A percentile compares a stretch with the other conserved stretches of the same genome.
Evolutionary conservation across 1,140 invertebrate genomes (phyloP).

Genomic region (Cheumatopsyche charites): DNA sequence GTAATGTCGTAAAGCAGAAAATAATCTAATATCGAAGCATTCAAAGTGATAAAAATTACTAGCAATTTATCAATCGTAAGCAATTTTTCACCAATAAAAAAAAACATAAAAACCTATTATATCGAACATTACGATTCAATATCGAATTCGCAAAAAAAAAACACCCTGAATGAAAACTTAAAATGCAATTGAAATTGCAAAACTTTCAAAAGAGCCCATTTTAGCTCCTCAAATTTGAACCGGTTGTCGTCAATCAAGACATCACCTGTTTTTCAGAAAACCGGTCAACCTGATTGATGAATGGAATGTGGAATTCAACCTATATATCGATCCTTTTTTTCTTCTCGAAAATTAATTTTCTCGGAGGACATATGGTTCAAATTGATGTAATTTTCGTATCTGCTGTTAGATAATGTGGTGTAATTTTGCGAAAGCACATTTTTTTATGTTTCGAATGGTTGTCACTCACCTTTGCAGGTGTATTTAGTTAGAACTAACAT

Average conservation of each 20-base stretch:
- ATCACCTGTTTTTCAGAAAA: slow-evolving; percentile 19
- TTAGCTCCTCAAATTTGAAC: slow-evolving; percentile 4
- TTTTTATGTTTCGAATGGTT: slow-evolving; percentile 7
- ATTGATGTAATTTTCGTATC: neutral
- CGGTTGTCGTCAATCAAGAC: slow-evolving; percentile 18
- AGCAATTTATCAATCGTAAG: neutral
- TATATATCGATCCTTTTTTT: neutral
- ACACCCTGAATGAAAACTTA: too few species aligned
- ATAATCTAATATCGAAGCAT: slow-evolving; percentile 24
- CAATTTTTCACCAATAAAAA: neutral
- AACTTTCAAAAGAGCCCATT: neutral
- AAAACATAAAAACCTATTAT: too few species aligned
- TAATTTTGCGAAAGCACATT: slow-evolving; percentile 8
- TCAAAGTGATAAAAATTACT: neutral
- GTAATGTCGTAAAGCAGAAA: neutral
- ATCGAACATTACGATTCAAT: too few species aligned
- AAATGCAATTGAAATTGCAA: slow-evolving; percentile 6
- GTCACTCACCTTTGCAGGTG: slow-evolving; percentile 17
- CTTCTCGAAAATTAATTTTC: too few species aligned
- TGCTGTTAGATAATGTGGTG: neutral
- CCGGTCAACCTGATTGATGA: neutral
- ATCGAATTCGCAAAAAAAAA: too few species aligned
- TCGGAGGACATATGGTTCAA: too few species aligned
- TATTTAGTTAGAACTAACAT: too few species aligned
- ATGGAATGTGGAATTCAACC: slow-evolving; percentile 10